Evolutionary conservation across 2,888 invertebrate genomes (phyloP), one percentile per base, ranked within the genome.

Genomic region (Charanyca ferruginea): DNA sequence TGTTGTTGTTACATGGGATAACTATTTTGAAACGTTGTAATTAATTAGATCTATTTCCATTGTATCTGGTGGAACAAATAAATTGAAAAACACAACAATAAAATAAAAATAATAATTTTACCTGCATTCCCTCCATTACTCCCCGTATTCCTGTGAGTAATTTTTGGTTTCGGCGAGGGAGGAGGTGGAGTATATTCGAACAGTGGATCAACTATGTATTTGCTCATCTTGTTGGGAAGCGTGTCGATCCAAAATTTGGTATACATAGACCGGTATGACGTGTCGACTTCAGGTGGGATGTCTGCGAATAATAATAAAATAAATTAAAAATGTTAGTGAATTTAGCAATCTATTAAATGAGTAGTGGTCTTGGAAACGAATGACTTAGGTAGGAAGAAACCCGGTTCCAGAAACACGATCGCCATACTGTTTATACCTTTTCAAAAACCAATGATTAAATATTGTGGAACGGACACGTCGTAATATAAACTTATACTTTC

Each of bases 231-330:
- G 77, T 97, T 96, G 0, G 98, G 98, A 53, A 99, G 96, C 45
- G 97, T 96, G 61, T 98, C 97, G 78, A 98, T 97, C 99, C 99
- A 99, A 86, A 98, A 98, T 51, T 96, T 97, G 85, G 98, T 97
- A 85, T 97, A 97, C 73, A 97, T 97, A 7, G 97, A 96, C 45
- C 98, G 96, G 91, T 98, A 99, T 79, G 97, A 97, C 70, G 97
- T 96, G 65, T 97, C 97, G 45, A 97, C 96, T 45, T 88, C 96
- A 0, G 98, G 98, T 3, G 98, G 98, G 76, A 97, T 97, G 66
- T 97, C 98, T 98, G 94, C 6, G 28, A 64, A 66, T 2, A 42
- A 57, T 0, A 62, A 42, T 20, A n/a, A 13, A 16, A 3, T 38
- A 35, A 35, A 35, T 11, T 35, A 35, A 18, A 18, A 42, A 22